A percentile compares a stretch with the other conserved stretches of the same genome.
Conservation (phyloP, 2,113 vertebrate species). For the Zootoca vivipara region DNA sequence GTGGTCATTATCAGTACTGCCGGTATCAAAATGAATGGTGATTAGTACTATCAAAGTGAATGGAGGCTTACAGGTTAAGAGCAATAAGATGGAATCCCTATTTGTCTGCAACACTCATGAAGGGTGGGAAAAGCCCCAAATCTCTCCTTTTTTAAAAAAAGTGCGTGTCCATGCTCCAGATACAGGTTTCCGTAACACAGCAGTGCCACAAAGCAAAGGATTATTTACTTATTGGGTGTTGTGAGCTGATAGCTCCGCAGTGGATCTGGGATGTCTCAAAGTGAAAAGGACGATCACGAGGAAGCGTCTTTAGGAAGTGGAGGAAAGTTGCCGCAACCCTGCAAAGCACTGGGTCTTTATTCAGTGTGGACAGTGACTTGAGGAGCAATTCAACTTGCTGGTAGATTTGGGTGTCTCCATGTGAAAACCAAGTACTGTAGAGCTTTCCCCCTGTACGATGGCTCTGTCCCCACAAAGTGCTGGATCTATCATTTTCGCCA, state of each 20-base stretch:
- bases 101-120: neutral
- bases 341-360: neutral
- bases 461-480: neutral
- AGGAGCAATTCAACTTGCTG: neutral
- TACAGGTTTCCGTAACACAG: neutral
- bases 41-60: neutral
- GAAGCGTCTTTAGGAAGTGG: neutral
- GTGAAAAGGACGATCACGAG: neutral
- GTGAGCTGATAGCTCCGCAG: neutral
- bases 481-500: neutral
- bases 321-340: neutral
- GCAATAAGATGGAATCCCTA: neutral
- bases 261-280: neutral
- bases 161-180: neutral
- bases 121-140: neutral
- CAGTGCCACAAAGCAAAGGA: neutral
- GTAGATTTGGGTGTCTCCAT: neutral
- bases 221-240: too few species aligned
- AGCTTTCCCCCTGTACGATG: neutral
- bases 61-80: neutral
- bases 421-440: neutral
- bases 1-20: too few species aligned
- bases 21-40: neutral
- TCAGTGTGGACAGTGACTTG: neutral
- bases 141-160: neutral